Base-by-base conservation (phyloP, 2,888 invertebrate genomes). In the Cataglyphis albicans region DNA sequence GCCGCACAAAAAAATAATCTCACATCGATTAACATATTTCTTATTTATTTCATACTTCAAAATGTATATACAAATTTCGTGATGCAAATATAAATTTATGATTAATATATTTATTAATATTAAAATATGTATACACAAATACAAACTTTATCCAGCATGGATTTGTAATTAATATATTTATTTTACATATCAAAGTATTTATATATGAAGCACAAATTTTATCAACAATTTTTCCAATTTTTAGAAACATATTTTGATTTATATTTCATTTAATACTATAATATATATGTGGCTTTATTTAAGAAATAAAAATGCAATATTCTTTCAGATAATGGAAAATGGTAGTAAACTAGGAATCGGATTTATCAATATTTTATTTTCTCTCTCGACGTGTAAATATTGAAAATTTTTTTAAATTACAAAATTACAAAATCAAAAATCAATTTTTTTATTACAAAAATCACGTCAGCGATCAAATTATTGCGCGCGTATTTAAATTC, bases 401-500 rank as follows among this genome's bases (percentile, higher is more conserved):
- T n/a, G 4, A 6, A n/a, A 41, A 73, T 7, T 0, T 18, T 29
- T 64, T 12, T 29, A 7, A 1, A 3, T 48, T 32, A 21, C 21
- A 21, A 21, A 21, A 21, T 21, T 12, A 3, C 18, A 7, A 41
- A 32, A 32, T 1, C 18, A 7, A 41, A 32, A 32, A 32, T 32
- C 32, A 32, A 32, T 32, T 32, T 32, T 32, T 32, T 6, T 6
- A 29, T 25, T 4, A 32, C 1, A 0, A 29, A 74, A 64, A 41
- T 59, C n/a, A 63, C 9, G 44, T 6, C 18, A 12, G 48, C 18
- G n/a, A 52, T n/a, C 2, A 7, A 41, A 44, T 21, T 18, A n/a
- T 52, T 7, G 48, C 48, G 29, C 32, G 32, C 15, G 35, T 9
- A 29, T n/a, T 87, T 83, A 29, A 75, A 87, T 29, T 18, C 0